Base-by-base conservation (phyloP, 2,888 invertebrate genomes). In the Thereva unica region DNA sequence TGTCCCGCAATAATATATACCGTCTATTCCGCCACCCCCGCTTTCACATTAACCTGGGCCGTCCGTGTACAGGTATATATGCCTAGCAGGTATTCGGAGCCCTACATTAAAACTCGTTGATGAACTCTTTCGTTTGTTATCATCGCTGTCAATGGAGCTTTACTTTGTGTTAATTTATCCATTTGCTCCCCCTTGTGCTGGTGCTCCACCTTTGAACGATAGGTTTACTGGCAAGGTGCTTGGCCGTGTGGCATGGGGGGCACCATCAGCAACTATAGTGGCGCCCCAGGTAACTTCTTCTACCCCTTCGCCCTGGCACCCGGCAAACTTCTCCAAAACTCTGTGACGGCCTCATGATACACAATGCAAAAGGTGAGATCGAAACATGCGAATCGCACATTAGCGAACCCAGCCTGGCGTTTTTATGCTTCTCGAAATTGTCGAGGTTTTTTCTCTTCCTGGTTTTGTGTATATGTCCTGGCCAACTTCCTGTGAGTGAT, bases 331-430 rank as follows among this genome's bases (percentile, higher is more conserved):
- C 40, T 45, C 45, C 35, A 38, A 12, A 7, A 38, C 9, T 12
- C 50, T 7, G 4, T 50, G 50, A 34, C 41, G 50, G 10, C 12
- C 50, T 61, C 61, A 40, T 12, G 40, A 49, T 34, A 9, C 37
- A 47, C 6, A 23, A 37, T 38, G 38, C 10, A 61, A 61, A 61
- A 61, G 50, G 50, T 41, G 10, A 50, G n/a, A 42, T 23, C 38
- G 38, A 55, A 44, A 53, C 68, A 68, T 68, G 68, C 68, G 59
- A 68, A 68, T 68, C 53, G 65, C 64, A 59, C 68, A 68, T 68
- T 68, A 68, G 68, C 45, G 50, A 50, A n/a, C 40, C 7, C 9
- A 35, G 2, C 23, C 3, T 8, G 9, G 34, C 5, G 49, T 61
- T 61, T 50, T 61, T 61, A 9, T 61, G 40, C 7, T 8, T 49